These are phyloP conservation scores for Gambusia affinis DNA, from an alignment of 2,113 vertebrate genomes.

Conservation along the genomic window DNA sequence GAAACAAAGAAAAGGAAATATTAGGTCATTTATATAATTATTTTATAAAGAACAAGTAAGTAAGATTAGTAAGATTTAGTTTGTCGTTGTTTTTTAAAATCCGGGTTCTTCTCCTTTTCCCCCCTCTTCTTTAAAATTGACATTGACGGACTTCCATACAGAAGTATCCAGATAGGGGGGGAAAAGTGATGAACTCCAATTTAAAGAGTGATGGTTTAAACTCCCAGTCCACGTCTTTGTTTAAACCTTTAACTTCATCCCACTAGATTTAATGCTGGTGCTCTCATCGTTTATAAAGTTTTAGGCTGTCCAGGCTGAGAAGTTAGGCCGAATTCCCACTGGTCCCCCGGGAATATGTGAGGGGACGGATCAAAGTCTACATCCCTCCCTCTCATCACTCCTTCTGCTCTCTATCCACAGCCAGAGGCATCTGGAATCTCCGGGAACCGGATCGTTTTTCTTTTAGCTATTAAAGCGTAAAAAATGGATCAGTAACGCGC, in stretches of 20 bases:
- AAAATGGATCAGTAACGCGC: background rate
- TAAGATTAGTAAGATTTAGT: too few species aligned
- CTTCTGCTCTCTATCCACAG: conserved; percentile 10
- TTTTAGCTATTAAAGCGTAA: background rate
- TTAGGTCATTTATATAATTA: too few species aligned
- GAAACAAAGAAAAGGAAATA: too few species aligned
- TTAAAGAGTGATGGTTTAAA: background rate
- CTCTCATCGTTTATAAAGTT: background rate
- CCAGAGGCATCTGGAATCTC: conserved; percentile 25
- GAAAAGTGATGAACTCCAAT: background rate
- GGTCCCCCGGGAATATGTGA: conserved; percentile 41
- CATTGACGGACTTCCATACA: background rate
- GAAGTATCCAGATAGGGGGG: too few species aligned
- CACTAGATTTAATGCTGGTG: background rate
- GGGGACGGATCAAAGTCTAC: conserved; percentile 44
- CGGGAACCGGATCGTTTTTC: background rate
- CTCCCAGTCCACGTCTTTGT: too few species aligned
- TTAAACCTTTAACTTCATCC: background rate
- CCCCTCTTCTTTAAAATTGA: too few species aligned
- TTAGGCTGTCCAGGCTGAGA: background rate
- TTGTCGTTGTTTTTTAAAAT: too few species aligned
- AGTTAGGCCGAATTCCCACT: conserved; percentile 12
- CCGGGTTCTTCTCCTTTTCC: too few species aligned
- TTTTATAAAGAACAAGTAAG: too few species aligned
- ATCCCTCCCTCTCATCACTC: conserved; percentile 27